Evolutionary conservation across 2,113 vertebrate species (phyloP).

Genomic region (Propithecus coquereli): DNA sequence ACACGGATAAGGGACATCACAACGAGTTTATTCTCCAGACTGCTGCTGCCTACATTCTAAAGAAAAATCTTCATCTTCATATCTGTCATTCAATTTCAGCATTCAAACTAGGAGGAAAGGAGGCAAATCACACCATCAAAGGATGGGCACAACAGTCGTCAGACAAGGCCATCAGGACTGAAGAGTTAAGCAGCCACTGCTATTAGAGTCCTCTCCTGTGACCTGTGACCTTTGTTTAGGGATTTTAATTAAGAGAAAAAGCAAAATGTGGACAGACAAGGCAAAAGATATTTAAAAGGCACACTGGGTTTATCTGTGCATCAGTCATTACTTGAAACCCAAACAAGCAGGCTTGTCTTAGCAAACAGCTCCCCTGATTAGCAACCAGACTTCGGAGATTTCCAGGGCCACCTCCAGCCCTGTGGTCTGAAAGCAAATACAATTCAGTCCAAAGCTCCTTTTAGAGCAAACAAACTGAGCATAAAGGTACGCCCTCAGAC

Average conservation of each 20-base stretch:
- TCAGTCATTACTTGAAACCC: slow-evolving; percentile 44
- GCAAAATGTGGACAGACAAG: slow-evolving; percentile 28
- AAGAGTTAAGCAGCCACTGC: not conserved
- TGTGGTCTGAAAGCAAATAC: slow-evolving; percentile 32
- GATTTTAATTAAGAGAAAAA: slow-evolving; percentile 60
- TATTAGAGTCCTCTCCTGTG: slow-evolving; percentile 20
- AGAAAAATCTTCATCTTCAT: no score
- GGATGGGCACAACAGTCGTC: not conserved
- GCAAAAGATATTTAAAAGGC: slow-evolving; percentile 36
- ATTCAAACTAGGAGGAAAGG: no score
- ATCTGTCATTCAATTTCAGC: no score
- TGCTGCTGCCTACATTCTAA: no score
- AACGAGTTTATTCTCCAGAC: no score
- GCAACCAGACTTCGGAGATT: not conserved
- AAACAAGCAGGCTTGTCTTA: slow-evolving; percentile 52
- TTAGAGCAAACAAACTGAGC: slow-evolving; percentile 42
- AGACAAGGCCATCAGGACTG: not conserved
- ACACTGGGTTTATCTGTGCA: slow-evolving; percentile 33
- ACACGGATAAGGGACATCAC: no score
- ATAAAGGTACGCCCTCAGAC: slow-evolving; percentile 19
- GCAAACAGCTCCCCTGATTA: slow-evolving; percentile 45
- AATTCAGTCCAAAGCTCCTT: not conserved
- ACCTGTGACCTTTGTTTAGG: not conserved
- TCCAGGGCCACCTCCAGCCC: slow-evolving; percentile 7
- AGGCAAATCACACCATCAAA: not conserved